These are phyloP conservation scores for Lepisosteus oculatus DNA, from an alignment of 2,113 vertebrate species.

Conservation along the genomic window DNA sequence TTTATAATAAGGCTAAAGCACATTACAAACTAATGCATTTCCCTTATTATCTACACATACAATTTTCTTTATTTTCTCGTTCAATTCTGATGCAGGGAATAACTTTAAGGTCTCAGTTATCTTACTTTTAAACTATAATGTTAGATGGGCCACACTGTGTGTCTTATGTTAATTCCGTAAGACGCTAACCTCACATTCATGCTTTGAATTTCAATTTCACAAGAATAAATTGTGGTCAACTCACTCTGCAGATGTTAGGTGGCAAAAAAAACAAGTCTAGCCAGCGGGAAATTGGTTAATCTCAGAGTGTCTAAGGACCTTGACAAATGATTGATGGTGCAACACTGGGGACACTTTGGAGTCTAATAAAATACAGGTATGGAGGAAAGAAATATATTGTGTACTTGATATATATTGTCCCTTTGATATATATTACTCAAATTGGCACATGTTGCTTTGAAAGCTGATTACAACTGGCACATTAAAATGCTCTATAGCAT, in stretches of 20 bases:
- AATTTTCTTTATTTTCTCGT: not conserved
- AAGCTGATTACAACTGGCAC: not conserved
- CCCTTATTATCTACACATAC: not conserved
- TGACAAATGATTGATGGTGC: not conserved
- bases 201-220: constrained; percentile 26
- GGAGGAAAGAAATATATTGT: not conserved
- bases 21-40: not conserved
- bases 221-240: constrained; percentile 14
- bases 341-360: not conserved
- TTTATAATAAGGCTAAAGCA: too few relatives aligned
- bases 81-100: not conserved
- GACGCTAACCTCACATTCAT: not conserved
- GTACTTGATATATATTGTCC: too few relatives aligned
- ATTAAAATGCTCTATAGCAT: too few relatives aligned
- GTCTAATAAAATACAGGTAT: constrained; percentile 16
- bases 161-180: too few relatives aligned
- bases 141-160: not conserved
- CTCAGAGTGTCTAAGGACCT: constrained; percentile 4
- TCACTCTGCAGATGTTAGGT: constrained; percentile 37
- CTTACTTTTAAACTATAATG: not conserved
- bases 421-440: not conserved
- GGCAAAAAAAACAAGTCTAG: constrained; percentile 17
- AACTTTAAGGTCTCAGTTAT: constrained; percentile 17
- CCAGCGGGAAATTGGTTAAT: constrained; percentile 25
- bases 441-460: constrained; percentile 6